Base-by-base conservation (phyloP, 2,888 invertebrate genomes). In the Kryphioiulus occultus region DNA sequence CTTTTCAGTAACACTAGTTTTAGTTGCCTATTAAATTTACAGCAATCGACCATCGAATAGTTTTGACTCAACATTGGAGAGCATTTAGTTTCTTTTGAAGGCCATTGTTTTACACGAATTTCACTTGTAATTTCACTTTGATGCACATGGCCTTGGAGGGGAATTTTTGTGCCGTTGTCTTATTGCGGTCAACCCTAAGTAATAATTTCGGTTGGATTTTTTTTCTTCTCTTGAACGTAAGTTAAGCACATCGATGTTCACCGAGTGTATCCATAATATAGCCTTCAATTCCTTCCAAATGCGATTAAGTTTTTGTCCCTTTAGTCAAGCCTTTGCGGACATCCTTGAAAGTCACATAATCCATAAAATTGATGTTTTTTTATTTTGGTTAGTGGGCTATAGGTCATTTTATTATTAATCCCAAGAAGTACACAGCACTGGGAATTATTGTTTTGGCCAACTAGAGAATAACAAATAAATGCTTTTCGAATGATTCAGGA, bases 81-180 rank as follows among this genome's bases (percentile, higher is more conserved):
- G 12, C 30, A 17, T 78, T 78, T 53, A n/a, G 53, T 53, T 53
- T 53, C n/a, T n/a, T n/a, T 53, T 30, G 78, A 78, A 78, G 78
- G 78, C 78, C 78, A 78, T 30, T 78, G 78, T 78, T 78, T 26
- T 30, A 78, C 78, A 78, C 78, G 78, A 78, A 78, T 78, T 78
- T 78, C 78, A 30, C 78, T 78, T 78, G 12, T 30, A 78, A 78
- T 78, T 78, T 78, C 26, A 15, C 30, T 30, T 78, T 78, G 26
- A 78, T 78, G 15, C 30, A 78, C 78, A 12, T 26, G 26, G 78
- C 78, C 78, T 78, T 78, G 30, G 78, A 78, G 30, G 26, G 26
- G 12, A 12, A 78, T 78, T 78, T 30, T 30, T 30, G 26, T 26
- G 12, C 26, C 7, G 68, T 68, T 68, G 30, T 78, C 26, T 78